Conservation (phyloP, 2,113 vertebrate genomes). For the Oryzias woworae region DNA sequence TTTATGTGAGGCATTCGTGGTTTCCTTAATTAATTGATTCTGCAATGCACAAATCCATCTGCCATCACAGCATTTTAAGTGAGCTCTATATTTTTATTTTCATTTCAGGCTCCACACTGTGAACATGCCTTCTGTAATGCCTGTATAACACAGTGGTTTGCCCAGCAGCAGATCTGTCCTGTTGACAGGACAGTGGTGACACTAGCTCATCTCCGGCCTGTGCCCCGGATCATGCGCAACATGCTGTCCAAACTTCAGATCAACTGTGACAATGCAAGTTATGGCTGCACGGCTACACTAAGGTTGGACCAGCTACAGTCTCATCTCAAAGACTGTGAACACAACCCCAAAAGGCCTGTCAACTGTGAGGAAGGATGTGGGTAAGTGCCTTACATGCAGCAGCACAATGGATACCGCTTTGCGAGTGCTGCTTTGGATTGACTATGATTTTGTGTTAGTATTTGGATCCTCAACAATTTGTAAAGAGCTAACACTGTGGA, state of each 20-base stretch:
- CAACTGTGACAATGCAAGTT: slow-evolving; percentile 93
- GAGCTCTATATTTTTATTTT: background rate
- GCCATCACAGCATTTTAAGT: too few relatives aligned
- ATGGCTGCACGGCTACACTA: slow-evolving; percentile 91
- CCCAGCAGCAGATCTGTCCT: slow-evolving; percentile 97
- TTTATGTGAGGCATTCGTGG: background rate
- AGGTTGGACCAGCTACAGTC: slow-evolving; percentile 95
- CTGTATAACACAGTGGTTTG: slow-evolving; percentile 99
- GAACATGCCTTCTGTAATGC: slow-evolving; percentile 99
- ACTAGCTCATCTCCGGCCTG: slow-evolving; percentile 93
- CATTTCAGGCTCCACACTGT: slow-evolving; percentile 91
- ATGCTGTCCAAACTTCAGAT: slow-evolving; percentile 99
- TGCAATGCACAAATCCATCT: background rate
- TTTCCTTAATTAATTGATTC: too few relatives aligned
- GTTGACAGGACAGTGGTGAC: slow-evolving; percentile 98
- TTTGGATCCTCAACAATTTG: background rate
- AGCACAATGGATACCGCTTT: background rate
- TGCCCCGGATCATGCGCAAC: slow-evolving; percentile 98
- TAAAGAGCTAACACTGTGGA: too few relatives aligned
- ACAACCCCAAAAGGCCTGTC: slow-evolving; percentile 96
- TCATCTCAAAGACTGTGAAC: slow-evolving; percentile 96
- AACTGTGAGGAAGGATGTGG: slow-evolving; percentile 97
- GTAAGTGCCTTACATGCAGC: slow-evolving; percentile 67
- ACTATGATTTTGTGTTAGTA: background rate
- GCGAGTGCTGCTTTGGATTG: background rate